These are phyloP conservation scores for Lordiphosa andalusiaca DNA, from an alignment of 2,888 invertebrate species.

Conservation along the genomic window DNA sequence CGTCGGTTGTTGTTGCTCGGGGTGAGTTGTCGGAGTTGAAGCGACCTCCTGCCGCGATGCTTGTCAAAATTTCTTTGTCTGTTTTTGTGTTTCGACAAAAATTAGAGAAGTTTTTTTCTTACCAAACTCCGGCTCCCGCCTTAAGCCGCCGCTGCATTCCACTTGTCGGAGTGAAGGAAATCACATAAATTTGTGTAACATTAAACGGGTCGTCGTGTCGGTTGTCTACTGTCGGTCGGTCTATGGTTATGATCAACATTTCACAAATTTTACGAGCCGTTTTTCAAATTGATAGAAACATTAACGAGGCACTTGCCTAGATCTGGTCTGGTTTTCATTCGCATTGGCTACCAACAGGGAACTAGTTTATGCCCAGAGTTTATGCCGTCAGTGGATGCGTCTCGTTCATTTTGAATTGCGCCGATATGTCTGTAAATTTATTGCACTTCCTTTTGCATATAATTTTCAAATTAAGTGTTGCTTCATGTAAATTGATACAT, in stretches of 20 bases:
- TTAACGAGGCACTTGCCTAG: conserved; percentile 43
- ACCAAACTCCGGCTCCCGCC: too few species aligned
- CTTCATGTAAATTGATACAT: conserved; percentile 60
- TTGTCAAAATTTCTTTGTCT: conserved; percentile 31
- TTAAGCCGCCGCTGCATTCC: too few species aligned
- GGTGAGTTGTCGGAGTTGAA: conserved; percentile 18
- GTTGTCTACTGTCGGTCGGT: conserved; percentile 26
- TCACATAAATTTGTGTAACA: conserved; percentile 75
- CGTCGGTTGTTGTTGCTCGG: conserved; percentile 2
- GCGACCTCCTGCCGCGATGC: conserved; percentile 30
- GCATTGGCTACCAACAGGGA: conserved; percentile 38
- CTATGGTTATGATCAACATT: conserved; percentile 55
- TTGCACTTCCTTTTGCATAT: conserved; percentile 65
- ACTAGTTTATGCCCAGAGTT: conserved; percentile 38
- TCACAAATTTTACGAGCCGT: conserved; percentile 67
- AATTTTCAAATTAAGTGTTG: conserved; percentile 63
- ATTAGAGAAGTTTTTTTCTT: too few species aligned
- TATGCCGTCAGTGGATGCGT: conserved; percentile 15
- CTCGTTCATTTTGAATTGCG: conserved; percentile 29
- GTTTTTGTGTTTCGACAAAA: too few species aligned
- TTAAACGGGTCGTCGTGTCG: conserved; percentile 56
- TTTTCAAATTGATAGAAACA: conserved; percentile 69
- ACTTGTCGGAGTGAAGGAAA: conserved; percentile 49
- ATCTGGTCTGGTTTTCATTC: conserved; percentile 8
- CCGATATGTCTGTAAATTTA: conserved; percentile 58